These are phyloP conservation scores for Macquaria australasica DNA, from an alignment of 2,113 vertebrate genomes.

Conservation along the genomic window DNA sequence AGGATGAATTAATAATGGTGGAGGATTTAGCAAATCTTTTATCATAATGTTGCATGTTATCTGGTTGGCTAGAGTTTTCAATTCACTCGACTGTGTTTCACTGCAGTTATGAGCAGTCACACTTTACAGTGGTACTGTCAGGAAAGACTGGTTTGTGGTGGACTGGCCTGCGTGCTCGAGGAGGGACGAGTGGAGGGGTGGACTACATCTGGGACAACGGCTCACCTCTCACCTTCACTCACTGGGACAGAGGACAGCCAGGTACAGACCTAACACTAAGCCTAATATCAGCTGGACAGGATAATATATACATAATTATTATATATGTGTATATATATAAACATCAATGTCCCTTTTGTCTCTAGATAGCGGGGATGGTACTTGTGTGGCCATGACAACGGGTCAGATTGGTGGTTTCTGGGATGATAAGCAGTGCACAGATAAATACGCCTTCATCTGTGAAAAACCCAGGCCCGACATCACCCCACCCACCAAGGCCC, in stretches of 20 bases:
- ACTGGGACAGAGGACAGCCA: slow-evolving; percentile 85
- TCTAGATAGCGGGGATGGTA: slow-evolving; percentile 79
- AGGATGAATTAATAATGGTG: not conserved
- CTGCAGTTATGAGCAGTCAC: slow-evolving; percentile 84
- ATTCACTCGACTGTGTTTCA: not conserved
- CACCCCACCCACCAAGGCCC: slow-evolving; percentile 78
- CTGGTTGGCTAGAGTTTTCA: no score
- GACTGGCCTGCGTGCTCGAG: slow-evolving; percentile 80
- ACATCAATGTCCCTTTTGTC: not conserved
- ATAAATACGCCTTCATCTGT: slow-evolving; percentile 78
- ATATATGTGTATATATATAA: not conserved
- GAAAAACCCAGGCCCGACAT: slow-evolving; percentile 82
- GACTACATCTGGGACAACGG: slow-evolving; percentile 85
- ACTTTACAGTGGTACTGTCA: slow-evolving; percentile 80
- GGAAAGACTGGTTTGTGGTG: slow-evolving; percentile 81
- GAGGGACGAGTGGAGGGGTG: slow-evolving; percentile 71
- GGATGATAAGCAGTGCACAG: slow-evolving; percentile 79
- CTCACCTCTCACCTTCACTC: slow-evolving; percentile 77
- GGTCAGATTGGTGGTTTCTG: slow-evolving; percentile 82
- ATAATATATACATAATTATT: not conserved
- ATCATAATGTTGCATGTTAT: not conserved
- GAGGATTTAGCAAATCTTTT: not conserved
- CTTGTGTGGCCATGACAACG: slow-evolving; percentile 84
- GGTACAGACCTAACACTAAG: slow-evolving; percentile 57
- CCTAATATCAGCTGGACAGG: not conserved